phyloP scores from a whole-genome alignment of 2,888 invertebrate species.

The Hybos culiciformis region DNA sequence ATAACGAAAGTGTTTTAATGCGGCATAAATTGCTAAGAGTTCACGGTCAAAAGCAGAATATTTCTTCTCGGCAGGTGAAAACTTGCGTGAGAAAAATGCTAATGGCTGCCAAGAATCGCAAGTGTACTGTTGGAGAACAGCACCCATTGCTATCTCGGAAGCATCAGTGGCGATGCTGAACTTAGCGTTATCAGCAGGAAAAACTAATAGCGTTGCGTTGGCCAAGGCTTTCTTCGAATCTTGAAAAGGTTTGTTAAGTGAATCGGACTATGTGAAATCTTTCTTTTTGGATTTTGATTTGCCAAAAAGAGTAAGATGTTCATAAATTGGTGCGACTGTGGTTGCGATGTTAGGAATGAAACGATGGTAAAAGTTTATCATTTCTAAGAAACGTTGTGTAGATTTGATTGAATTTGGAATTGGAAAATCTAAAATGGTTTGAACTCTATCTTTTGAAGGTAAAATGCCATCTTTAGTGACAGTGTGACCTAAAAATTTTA shows the following conservation, averaged over 20 bases:
- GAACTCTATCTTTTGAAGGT: constrained; percentile 1
- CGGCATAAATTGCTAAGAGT: neutral
- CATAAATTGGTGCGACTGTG: neutral
- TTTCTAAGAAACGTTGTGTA: constrained; percentile 1
- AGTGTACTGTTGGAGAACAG: constrained; percentile 1
- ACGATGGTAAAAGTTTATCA: constrained; percentile 4
- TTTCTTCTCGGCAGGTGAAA: neutral
- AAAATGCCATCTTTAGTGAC: neutral
- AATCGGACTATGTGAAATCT: constrained; percentile 1
- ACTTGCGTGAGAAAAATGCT: neutral
- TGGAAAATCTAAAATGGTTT: neutral
- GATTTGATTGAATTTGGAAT: neutral
- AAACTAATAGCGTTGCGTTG: neutral
- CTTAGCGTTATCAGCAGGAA: neutral
- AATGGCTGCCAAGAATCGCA: neutral
- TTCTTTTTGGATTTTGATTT: neutral
- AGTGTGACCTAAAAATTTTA: constrained; percentile 6
- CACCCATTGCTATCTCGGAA: neutral
- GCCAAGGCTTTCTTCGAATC: neutral
- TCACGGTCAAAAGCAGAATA: constrained; percentile 1
- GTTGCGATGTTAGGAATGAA: constrained; percentile 3
- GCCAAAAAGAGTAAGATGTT: neutral
- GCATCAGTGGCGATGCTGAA: neutral
- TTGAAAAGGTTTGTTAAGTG: neutral
- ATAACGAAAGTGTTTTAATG: neutral